These are phyloP conservation scores for Tupaia chinensis DNA, from an alignment of 2,113 vertebrate genomes.

Conservation along the genomic window DNA sequence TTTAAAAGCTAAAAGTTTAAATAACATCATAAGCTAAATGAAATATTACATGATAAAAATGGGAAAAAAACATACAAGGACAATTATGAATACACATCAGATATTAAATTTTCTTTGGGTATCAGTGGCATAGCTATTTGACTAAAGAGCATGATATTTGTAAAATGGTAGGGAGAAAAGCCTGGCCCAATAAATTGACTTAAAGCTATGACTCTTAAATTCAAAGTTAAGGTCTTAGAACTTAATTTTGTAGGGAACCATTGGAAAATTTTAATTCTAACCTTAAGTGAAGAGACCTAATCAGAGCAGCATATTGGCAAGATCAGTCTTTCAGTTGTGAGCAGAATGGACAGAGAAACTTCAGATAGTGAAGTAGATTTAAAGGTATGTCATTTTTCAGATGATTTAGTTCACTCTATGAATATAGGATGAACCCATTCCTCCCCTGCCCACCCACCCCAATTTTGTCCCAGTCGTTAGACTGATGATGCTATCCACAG, in stretches of 20 bases:
- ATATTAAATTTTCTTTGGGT: constrained; percentile 21
- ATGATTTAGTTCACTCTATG: neutral
- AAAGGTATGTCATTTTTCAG: constrained; percentile 1
- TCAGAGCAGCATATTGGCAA: neutral
- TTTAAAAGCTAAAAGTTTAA: constrained; percentile 32
- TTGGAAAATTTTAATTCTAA: constrained; percentile 38
- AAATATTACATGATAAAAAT: neutral
- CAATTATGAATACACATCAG: neutral
- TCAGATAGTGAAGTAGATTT: neutral
- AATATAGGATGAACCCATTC: neutral
- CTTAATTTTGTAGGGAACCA: neutral
- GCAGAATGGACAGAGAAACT: neutral
- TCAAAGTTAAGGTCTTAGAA: constrained; percentile 32
- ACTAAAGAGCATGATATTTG: neutral
- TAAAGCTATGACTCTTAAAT: neutral
- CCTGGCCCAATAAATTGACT: neutral
- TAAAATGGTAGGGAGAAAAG: constrained; percentile 9
- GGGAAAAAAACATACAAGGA: neutral
- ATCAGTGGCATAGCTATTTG: neutral
- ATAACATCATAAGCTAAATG: neutral
- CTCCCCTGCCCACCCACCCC: neutral
- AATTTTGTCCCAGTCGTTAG: neutral
- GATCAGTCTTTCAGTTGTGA: neutral
- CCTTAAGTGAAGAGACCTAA: neutral
- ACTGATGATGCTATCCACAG: neutral